phyloP scores from a whole-genome alignment of 2,113 vertebrate species.

The Carlito syrichta region DNA sequence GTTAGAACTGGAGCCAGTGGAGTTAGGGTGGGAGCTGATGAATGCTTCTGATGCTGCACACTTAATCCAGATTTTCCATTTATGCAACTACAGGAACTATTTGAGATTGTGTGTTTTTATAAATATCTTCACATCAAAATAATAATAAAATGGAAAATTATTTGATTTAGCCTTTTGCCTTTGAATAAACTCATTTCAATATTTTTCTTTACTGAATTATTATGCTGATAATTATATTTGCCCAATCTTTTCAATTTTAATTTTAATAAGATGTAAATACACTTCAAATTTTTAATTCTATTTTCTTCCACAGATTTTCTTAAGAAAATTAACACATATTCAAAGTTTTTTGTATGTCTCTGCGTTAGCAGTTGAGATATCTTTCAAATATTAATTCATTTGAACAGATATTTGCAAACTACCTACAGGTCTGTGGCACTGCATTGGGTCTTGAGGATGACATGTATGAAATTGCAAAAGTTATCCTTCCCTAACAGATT shows the following conservation, averaged over 20 bases:
- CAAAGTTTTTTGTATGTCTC: neutral
- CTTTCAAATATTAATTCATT: neutral
- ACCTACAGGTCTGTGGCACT: neutral
- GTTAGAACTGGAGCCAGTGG: rapidly evolving
- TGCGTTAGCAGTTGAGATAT: neutral
- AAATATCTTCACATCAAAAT: neutral
- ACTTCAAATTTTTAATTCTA: neutral
- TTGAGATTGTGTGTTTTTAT: neutral
- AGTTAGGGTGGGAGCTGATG: neutral
- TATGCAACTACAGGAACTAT: neutral
- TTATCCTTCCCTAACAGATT: neutral
- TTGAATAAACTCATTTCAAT: neutral
- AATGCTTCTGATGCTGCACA: too few relatives aligned
- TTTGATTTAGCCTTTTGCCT: neutral
- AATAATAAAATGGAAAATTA: neutral
- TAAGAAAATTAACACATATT: neutral
- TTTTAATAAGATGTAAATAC: neutral
- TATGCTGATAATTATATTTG: neutral
- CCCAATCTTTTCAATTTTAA: neutral
- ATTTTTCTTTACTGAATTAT: neutral
- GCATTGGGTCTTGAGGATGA: neutral
- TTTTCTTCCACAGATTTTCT: neutral
- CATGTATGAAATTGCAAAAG: neutral
- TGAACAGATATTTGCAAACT: neutral
- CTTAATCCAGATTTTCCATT: neutral